These are phyloP conservation scores for Microvelia longipes DNA, from an alignment of 1,140 invertebrate species.

Conservation along the genomic window DNA sequence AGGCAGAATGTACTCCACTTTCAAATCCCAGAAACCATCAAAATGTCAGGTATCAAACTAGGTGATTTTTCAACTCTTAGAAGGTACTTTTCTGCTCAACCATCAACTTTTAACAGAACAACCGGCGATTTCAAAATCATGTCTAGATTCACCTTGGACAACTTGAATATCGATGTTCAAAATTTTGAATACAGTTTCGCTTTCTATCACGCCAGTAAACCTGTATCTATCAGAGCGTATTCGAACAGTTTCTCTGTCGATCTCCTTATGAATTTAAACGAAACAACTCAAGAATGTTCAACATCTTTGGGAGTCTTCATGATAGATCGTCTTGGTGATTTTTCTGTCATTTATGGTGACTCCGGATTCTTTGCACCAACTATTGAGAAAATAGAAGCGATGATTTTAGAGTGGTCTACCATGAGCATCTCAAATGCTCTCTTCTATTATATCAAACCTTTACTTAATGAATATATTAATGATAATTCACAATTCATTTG, in stretches of 20 bases:
- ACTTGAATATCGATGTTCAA: not conserved
- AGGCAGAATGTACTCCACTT: not conserved
- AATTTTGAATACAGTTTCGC: not conserved
- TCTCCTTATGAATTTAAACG: not conserved
- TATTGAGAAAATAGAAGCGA: not conserved
- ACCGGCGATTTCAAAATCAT: not conserved
- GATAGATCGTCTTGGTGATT: not conserved
- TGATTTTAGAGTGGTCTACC: not conserved
- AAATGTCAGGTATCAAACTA: not conserved
- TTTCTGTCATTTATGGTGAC: not conserved
- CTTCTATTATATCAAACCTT: too few relatives aligned
- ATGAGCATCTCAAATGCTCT: too few relatives aligned
- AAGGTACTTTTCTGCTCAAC: not conserved
- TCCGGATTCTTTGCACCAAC: not conserved
- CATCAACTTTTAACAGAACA: not conserved
- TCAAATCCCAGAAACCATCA: not conserved
- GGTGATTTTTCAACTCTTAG: not conserved
- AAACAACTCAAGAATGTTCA: not conserved
- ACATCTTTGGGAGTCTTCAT: not conserved
- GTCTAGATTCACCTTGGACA: not conserved
- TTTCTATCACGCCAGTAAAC: not conserved
- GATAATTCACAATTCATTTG: too few relatives aligned
- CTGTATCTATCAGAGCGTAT: not conserved
- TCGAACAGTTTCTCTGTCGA: not conserved
- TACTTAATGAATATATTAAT: too few relatives aligned